Base-by-base conservation (phyloP, 2,888 invertebrate genomes). In the Dromius quadrimaculatus region DNA sequence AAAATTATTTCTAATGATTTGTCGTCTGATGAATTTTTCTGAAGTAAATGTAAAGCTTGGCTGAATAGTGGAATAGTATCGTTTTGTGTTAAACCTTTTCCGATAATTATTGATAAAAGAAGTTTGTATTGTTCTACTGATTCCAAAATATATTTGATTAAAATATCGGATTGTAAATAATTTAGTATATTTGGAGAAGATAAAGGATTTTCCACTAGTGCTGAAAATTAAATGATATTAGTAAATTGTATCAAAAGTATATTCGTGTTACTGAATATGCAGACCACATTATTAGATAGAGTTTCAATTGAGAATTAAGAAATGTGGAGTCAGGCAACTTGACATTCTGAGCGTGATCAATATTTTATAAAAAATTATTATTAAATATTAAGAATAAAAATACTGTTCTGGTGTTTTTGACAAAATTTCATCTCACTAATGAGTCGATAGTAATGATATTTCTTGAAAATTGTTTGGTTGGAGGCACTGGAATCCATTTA, bases 41-140 rank as follows among this genome's bases (percentile, higher is more conserved):
- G 69, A 43, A 81, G 72, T 73, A 74, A 73, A 13, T 66, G 45
- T 36, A 79, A 72, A 20, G 75, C 72, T 9, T 73, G 28, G 63
- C 75, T 75, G 72, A 77, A 76, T 22, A 69, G 19, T 5, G 63
- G 73, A 13, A 79, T 73, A 22, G 71, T 71, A 22, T 75, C 66
- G 59, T 78, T 76, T 63, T 71, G 72, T 74, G 76, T 79, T 45
- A 80, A 76, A 8, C 77, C 43, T 74, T 77, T 77, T 23, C 79
- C 77, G 11, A 76, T 73, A 20, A 78, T 59, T 13, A 76, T 66
- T 2, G 71, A 59, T 72, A 80, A 77, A 5, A 78, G 71, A 19
- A 74, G 71, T 47, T 76, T 74, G 71, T 76, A 77, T 45, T 74
- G 74, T 13, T 72, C 50, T 62, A 77, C 78, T 73, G 74, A 74